These are phyloP conservation scores for Stenolophus ochropezus DNA, from an alignment of 2,888 invertebrate species.

Conservation along the genomic window DNA sequence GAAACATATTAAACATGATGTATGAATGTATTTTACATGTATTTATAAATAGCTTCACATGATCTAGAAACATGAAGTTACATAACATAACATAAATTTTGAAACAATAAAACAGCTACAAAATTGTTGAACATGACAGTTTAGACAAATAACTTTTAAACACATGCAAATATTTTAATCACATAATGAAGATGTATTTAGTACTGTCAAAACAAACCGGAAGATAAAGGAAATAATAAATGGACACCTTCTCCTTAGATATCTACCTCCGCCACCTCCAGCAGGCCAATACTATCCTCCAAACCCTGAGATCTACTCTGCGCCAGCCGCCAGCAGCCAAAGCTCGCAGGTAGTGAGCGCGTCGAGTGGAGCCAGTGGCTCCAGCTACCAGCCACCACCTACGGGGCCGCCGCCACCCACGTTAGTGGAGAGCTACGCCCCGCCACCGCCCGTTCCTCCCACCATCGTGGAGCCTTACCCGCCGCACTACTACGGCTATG, in stretches of 20 bases:
- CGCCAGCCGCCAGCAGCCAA: slow-evolving; percentile 68
- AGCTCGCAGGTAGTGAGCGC: slow-evolving; percentile 70
- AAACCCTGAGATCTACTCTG: slow-evolving; percentile 74
- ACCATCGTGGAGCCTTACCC: slow-evolving; percentile 74
- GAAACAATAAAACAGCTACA: background rate
- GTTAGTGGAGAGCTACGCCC: slow-evolving; percentile 69
- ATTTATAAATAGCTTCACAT: background rate
- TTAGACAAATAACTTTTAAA: background rate
- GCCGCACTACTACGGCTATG: slow-evolving; percentile 75
- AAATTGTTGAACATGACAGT: background rate
- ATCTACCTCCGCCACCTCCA: slow-evolving; percentile 66
- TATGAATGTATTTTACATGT: background rate
- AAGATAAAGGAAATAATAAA: too few species aligned
- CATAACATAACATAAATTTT: background rate
- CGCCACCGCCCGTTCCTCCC: slow-evolving; percentile 70
- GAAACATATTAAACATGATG: background rate
- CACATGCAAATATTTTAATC: background rate
- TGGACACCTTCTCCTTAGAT: slow-evolving; percentile 62
- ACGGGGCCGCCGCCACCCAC: slow-evolving; percentile 69
- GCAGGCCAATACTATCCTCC: slow-evolving; percentile 74
- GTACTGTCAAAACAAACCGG: background rate
- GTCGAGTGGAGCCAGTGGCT: slow-evolving; percentile 71
- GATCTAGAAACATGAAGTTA: background rate
- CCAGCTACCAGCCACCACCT: slow-evolving; percentile 72
- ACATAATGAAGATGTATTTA: background rate